Base-by-base conservation (phyloP, 2,113 vertebrate species). In the Clinocottus analis region DNA sequence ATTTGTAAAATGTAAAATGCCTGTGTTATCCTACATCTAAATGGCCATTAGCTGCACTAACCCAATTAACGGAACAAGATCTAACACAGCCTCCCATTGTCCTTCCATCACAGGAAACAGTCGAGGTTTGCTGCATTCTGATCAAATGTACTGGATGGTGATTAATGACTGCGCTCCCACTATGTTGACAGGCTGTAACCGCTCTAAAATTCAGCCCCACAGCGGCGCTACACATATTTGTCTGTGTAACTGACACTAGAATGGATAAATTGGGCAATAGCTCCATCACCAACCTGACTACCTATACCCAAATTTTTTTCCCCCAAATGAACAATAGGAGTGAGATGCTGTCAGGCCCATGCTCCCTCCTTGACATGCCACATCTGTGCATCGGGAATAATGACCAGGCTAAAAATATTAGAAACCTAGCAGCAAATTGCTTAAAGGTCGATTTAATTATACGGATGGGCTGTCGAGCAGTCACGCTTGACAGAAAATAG, bases 381-480 rank as follows among this genome's bases (percentile, higher is more conserved):
- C 88, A 91, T 91, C 84, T 87, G 89, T 88, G 86, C 84, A 84
- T 80, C 53, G 45, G 73, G 82, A 93, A 94, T 93, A 91, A 93
- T 78, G 93, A 92, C 89, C 89, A 89, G 85, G 87, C 90, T 91
- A 89, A 92, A 94, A 90, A 94, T 91, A 94, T 92, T 87, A 80
- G 86, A 87, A 94, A 92, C 77, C 89, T 75, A 10, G 63, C 68
- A 55, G 87, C 85, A 90, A 93, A 91, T 92, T 85, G 85, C 85
- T 93, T 85, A 91, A 94, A 94, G 91, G 93, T 92, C 83, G 83
- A 89, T 91, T 94, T 91, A 93, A 94, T 95, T 95, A 94, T 86
- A 90, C 81, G 87, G 90, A 94, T 86, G 90, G 87, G 87, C 92
- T 93, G 90, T 90, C 83, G 68, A 90, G 82, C 89, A 84, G 91